Evolutionary conservation across 2,888 invertebrate genomes (phyloP), one percentile per base, ranked within the genome.

Genomic region (Leucoma salicis): DNA sequence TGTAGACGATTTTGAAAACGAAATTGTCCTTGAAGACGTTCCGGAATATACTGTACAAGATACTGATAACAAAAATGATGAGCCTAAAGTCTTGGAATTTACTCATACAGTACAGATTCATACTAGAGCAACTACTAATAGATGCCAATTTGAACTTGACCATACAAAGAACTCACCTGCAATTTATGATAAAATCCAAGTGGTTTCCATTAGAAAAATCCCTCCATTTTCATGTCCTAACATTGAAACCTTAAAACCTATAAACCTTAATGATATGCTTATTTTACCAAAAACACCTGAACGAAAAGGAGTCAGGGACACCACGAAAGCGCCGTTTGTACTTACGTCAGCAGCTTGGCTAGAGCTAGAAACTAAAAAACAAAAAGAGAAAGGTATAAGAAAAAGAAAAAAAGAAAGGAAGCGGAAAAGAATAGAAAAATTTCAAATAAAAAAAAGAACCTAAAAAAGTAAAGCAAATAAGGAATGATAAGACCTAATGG

Each of bases 221-320:
- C 37, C 33, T 33, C 16, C 16, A 33, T 15, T 33, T 14, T 31
- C 35, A 24, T 24, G 2, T 10, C 15, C 15, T 16, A 16, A 16
- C 6, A 4, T 16, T 16, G 16, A 16, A 16, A 16, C 16, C 3
- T 16, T 16, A 6, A 25, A 8, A n/a, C 38, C 31, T 14, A 13
- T 21, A 5, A 25, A 25, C 8, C 24, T 46, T 32, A 33, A 38
- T 4, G 40, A 49, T 11, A 29, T 49, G 28, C 18, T 50, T n/a
- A 24, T 50, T 29, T 31, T 50, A 31, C 46, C 46, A 15, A 51
- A 44, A 47, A 42, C 47, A 37, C 44, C 47, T n/a, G 32, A 31
- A 46, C 39, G 41, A 35, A 53, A 53, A 33, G 42, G 41, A 31
- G 27, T 35, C 13, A 49, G 34, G 35, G 39, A 53, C 25, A 35